Evolutionary conservation across 2,888 invertebrate genomes (phyloP).

Genomic region (Cosmia trapezina): DNA sequence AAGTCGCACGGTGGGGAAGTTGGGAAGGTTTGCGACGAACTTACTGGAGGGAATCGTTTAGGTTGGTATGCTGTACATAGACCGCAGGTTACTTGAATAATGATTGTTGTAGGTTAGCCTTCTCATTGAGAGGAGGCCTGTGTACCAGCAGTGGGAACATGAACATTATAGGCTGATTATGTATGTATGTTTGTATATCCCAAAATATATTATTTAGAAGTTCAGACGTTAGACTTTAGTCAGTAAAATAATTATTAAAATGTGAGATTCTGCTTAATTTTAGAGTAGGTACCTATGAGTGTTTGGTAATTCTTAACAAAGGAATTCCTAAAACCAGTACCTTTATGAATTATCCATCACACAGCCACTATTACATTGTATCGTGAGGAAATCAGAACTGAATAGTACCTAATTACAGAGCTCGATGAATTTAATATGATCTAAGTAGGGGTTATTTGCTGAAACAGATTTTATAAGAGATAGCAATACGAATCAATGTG

Average conservation of each 20-base stretch:
- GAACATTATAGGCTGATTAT: too few species aligned
- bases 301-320: not conserved
- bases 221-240: not conserved
- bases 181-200: too few species aligned
- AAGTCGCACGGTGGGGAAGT: constrained; percentile 28
- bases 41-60: constrained; percentile 12
- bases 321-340: not conserved
- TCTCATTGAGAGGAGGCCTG: too few species aligned
- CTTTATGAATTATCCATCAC: not conserved
- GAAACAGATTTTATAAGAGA: constrained; percentile 5
- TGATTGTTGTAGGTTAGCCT: too few species aligned
- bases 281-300: too few species aligned
- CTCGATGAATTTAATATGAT: not conserved
- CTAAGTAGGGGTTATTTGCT: not conserved
- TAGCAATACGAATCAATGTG: not conserved
- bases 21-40: constrained; percentile 9
- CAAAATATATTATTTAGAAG: not conserved
- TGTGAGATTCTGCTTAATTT: not conserved
- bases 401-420: not conserved
- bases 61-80: not conserved
- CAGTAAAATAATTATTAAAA: not conserved
- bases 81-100: not conserved
- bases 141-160: too few species aligned
- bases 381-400: constrained; percentile 11
- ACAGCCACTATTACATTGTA: not conserved